Evolutionary conservation across 2,797 vertebrate species (phyloP).

Genomic region (Pelodytes ibericus): DNA sequence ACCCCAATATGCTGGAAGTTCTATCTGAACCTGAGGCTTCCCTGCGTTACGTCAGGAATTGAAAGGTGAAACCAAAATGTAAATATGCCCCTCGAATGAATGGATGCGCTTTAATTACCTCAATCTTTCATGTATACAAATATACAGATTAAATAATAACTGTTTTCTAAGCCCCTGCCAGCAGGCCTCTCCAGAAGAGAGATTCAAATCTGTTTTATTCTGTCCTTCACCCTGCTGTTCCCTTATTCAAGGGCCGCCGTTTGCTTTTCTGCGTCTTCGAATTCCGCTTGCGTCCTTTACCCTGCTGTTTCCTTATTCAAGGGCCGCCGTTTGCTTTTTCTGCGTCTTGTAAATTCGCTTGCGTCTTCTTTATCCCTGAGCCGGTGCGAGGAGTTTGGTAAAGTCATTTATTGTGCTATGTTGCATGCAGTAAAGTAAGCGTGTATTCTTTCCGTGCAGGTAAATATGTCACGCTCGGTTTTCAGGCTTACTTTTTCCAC

Average conservation of each 20-base stretch:
- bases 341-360: constrained; percentile 1
- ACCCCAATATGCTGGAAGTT: too few species aligned
- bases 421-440: neutral
- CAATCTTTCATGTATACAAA: too few species aligned
- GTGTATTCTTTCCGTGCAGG: constrained; percentile 1
- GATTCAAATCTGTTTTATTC: too few species aligned
- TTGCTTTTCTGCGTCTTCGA: neutral
- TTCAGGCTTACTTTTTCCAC: constrained; percentile 20
- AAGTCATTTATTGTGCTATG: constrained; percentile 7
- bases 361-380: neutral
- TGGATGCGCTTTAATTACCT: too few species aligned
- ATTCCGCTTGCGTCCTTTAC: neutral
- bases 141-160: too few species aligned
- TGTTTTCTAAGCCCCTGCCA: too few species aligned
- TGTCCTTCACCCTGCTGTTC: neutral
- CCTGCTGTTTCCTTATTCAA: neutral
- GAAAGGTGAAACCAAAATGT: too few species aligned
- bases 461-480: constrained; percentile 2
- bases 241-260: neutral
- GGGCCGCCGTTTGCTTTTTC: neutral
- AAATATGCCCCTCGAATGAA: too few species aligned
- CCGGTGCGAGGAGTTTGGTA: neutral
- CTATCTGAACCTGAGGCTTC: too few species aligned
- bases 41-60: too few species aligned
- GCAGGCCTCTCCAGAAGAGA: too few species aligned